phyloP scores from a whole-genome alignment of 2,113 vertebrate genomes.

The Phalacrocorax brasilianus region DNA sequence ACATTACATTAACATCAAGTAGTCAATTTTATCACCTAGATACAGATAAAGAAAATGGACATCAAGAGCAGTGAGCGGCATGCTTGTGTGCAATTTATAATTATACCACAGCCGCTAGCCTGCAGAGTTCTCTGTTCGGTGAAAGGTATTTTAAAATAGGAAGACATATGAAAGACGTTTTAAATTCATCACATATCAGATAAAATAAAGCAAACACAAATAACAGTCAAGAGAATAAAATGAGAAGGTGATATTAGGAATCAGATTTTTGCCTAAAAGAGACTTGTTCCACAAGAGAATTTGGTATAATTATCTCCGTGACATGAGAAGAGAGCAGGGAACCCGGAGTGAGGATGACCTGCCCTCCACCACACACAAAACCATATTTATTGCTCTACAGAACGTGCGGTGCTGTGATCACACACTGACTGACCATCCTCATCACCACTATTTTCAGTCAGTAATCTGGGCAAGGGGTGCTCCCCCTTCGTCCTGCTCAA shows the following conservation, averaged over 20 bases:
- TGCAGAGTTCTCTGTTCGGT: neutral
- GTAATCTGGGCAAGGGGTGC: fast-evolving
- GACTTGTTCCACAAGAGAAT: neutral
- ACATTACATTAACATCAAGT: neutral
- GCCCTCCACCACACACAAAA: neutral
- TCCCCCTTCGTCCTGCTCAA: neutral
- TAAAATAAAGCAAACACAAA: neutral
- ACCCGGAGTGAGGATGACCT: neutral
- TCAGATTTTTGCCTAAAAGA: neutral
- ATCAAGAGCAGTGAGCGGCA: neutral
- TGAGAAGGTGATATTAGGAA: neutral
- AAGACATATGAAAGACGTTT: neutral
- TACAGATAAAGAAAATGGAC: neutral
- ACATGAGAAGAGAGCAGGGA: neutral
- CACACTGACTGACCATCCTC: neutral
- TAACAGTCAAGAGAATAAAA: neutral
- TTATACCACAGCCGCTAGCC: neutral
- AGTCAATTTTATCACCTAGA: neutral
- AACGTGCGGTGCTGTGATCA: fast-evolving
- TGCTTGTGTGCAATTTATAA: neutral
- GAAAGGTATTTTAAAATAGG: neutral
- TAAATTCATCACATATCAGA: neutral
- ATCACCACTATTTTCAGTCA: neutral
- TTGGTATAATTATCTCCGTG: neutral
- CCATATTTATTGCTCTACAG: neutral